A percentile compares a stretch with the other conserved stretches of the same genome.
These are phyloP conservation scores for Bungarus multicinctus DNA, from an alignment of 2,113 vertebrate genomes.

Conservation along the genomic window DNA sequence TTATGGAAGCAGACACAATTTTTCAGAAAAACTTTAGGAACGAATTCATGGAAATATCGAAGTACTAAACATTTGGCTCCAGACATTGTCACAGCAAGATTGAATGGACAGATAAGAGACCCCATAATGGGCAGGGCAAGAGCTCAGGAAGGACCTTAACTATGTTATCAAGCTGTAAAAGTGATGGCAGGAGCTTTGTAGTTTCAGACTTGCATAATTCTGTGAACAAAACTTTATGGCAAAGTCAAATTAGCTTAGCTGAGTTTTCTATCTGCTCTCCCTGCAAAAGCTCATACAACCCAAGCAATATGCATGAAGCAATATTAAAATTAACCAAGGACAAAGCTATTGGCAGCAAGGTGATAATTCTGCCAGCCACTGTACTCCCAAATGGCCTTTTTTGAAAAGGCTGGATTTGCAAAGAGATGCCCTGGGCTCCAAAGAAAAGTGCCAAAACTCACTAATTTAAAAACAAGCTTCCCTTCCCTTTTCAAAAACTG, in stretches of 20 bases:
- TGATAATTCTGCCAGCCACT: slow-evolving; percentile 8
- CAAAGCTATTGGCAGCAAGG: background rate
- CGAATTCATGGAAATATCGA: background rate
- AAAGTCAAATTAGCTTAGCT: background rate
- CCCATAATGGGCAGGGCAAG: background rate
- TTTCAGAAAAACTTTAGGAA: slow-evolving; percentile 34
- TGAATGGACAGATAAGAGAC: background rate
- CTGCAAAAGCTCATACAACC: background rate
- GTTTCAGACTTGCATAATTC: background rate
- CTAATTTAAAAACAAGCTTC: background rate
- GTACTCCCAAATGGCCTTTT: background rate
- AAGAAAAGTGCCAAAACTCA: background rate
- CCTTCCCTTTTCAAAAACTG: slow-evolving; percentile 1
- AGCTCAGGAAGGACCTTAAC: background rate
- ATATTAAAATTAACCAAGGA: background rate
- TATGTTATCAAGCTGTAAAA: background rate
- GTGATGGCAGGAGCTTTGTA: background rate
- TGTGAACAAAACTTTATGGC: background rate
- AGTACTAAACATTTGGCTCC: background rate
- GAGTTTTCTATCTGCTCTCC: background rate
- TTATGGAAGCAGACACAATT: slow-evolving; percentile 28
- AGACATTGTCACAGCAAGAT: background rate
- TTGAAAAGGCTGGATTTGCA: background rate
- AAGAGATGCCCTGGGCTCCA: background rate
- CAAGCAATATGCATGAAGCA: fast-evolving